Percentiles rank a stretch among this genome's conserved stretches.
Evolutionary conservation across 2,113 vertebrate species (phyloP).

Genomic region (Xiphias gladius): DNA sequence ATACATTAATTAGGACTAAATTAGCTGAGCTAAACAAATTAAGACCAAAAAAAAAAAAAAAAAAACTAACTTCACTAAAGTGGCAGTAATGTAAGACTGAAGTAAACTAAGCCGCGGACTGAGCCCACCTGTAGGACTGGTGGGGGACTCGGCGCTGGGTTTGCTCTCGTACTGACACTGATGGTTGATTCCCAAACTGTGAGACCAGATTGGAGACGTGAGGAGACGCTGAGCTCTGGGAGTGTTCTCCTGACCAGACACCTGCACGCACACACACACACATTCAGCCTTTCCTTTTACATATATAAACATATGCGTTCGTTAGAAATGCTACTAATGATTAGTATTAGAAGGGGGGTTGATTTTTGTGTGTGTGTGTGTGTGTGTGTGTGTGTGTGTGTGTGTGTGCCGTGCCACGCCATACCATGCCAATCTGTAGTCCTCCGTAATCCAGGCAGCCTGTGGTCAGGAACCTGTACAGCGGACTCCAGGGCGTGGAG

Average conservation of each 20-base stretch:
- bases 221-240: conserved; percentile 90
- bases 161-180: conserved; percentile 89
- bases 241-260: conserved; percentile 93
- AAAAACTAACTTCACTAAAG: too few species aligned
- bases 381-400: conserved; percentile 3
- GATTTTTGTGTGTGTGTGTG: not conserved
- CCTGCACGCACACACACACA: conserved; percentile 81
- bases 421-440: conserved; percentile 90
- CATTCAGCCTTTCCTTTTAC: too few species aligned
- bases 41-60: too few species aligned
- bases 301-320: too few species aligned
- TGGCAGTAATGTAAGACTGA: too few species aligned
- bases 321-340: too few species aligned
- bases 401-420: not conserved
- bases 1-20: not conserved
- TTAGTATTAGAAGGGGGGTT: too few species aligned
- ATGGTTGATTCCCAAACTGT: conserved; percentile 90
- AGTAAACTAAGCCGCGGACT: too few species aligned
- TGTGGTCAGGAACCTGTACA: conserved; percentile 92
- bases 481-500: conserved; percentile 92
- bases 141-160: not conserved
- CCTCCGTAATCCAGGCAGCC: conserved; percentile 90
- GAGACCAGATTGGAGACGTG: conserved; percentile 92
- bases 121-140: conserved; percentile 36
- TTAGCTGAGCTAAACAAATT: too few species aligned